Evolutionary conservation across 2,797 vertebrate genomes (phyloP).

Genomic region (Chloroceryle amazona): DNA sequence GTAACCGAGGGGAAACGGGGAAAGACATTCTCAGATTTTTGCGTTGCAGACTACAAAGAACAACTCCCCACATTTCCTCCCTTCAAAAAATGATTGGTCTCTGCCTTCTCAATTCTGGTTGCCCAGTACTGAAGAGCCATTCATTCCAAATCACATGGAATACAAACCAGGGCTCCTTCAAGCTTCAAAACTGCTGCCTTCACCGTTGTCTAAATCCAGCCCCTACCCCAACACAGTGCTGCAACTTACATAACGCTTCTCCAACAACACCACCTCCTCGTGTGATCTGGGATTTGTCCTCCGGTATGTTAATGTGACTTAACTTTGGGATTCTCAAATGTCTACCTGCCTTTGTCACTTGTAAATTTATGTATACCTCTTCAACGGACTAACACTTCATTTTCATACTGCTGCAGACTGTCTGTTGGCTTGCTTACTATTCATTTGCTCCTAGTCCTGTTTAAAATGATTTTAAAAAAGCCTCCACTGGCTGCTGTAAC

Average conservation of each 20-base stretch:
- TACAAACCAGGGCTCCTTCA: neutral
- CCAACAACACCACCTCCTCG: rapidly evolving
- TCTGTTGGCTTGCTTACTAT: neutral
- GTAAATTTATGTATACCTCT: neutral
- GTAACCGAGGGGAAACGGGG: rapidly evolving
- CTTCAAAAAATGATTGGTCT: neutral
- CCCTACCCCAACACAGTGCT: neutral
- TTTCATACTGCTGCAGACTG: neutral
- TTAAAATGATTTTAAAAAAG: neutral
- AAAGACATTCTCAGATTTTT: neutral
- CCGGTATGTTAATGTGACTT: neutral
- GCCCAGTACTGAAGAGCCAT: neutral
- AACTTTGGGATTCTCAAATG: neutral
- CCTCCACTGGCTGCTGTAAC: neutral
- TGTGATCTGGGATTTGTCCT: neutral
- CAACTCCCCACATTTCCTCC: neutral
- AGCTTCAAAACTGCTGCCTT: neutral
- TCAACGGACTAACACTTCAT: neutral
- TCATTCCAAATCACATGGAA: neutral
- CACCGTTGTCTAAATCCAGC: neutral
- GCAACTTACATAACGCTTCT: neutral
- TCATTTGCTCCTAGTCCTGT: neutral
- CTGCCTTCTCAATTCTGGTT: neutral
- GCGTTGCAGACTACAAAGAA: neutral
- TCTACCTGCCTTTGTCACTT: neutral